These are phyloP conservation scores for Neofelis nebulosa DNA, from an alignment of 2,113 vertebrate species.

Conservation along the genomic window DNA sequence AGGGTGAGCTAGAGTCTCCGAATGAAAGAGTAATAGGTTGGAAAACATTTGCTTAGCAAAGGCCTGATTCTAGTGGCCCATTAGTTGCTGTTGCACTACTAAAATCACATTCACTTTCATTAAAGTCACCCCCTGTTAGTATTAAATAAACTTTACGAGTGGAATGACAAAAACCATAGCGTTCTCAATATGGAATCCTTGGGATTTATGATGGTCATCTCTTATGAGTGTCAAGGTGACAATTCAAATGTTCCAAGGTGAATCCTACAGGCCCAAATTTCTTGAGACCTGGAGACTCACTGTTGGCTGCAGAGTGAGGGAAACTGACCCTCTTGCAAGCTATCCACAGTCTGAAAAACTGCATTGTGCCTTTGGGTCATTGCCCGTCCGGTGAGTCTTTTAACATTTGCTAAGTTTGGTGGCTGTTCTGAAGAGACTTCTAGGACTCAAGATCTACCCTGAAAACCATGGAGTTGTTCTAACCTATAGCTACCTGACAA, in stretches of 20 bases:
- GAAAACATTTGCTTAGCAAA: background rate
- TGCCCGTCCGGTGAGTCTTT: background rate
- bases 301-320: too few species aligned
- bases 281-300: background rate
- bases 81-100: background rate
- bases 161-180: background rate
- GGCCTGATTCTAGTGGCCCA: rapidly evolving
- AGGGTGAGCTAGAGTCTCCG: background rate
- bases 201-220: background rate
- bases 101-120: background rate
- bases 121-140: background rate
- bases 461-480: background rate
- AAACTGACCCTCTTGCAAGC: background rate
- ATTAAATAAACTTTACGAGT: background rate
- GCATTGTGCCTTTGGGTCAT: background rate
- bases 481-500: background rate
- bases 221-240: background rate
- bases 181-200: background rate
- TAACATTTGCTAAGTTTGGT: background rate
- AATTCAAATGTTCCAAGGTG: background rate
- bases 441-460: background rate
- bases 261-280: background rate
- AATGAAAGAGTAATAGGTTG: background rate
- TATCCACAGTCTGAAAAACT: background rate
- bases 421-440: background rate